A percentile compares a stretch with the other conserved stretches of the same genome.
Conservation (phyloP, 2,113 vertebrate genomes). For the zebrafish (Danio rerio) region GRCz12tu NC_133193.1:9389501-9390000, state of each 20-base stretch:
- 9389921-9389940: not conserved
- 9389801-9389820: not conserved
- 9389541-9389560: too few relatives aligned
- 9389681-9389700: constrained; percentile 3
- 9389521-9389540: too few relatives aligned
- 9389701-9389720: constrained; percentile 21
- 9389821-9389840: constrained; percentile 43
- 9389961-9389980: not conserved
- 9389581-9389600: too few relatives aligned
- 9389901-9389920: constrained; percentile 33
- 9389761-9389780: not conserved
- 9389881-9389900: constrained; percentile 60
- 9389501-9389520: too few relatives aligned
- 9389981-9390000: constrained; percentile 9
- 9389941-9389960: not conserved
- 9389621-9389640: too few relatives aligned
- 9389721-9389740: constrained; percentile 6
- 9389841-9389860: constrained; percentile 42
- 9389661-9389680: not conserved
- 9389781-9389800: constrained; percentile 11
- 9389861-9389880: constrained; percentile 47
- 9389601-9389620: too few relatives aligned
- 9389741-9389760: not conserved
- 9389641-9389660: too few relatives aligned
- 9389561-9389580: too few relatives aligned